Percentiles rank a stretch among this genome's conserved stretches.
Conservation (phyloP, 2,888 invertebrate genomes). For the Phanerotoma sp. region DNA sequence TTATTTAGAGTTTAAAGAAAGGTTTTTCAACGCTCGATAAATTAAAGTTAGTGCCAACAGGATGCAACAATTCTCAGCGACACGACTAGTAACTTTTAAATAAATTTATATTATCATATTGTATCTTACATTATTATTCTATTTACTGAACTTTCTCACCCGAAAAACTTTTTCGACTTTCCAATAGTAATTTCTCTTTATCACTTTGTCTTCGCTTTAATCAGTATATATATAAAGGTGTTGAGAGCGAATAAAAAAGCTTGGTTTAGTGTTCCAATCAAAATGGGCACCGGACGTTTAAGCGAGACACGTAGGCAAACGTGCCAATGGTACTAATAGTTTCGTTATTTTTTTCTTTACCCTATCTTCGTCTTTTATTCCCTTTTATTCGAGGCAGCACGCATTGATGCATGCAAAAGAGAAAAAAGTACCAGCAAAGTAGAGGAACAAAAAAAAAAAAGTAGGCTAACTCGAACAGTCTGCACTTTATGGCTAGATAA, state of each 20-base stretch:
- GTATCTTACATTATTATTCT: too few species aligned
- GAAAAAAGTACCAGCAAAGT: too few species aligned
- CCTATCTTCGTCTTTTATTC: slow-evolving; percentile 3
- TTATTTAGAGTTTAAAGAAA: background rate
- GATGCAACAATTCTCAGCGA: background rate
- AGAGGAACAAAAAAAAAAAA: too few species aligned
- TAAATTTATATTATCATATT: too few species aligned
- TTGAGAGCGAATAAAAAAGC: background rate
- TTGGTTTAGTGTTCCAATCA: slow-evolving; percentile 2
- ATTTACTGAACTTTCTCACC: too few species aligned
- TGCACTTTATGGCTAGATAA: background rate
- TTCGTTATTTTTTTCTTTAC: slow-evolving; percentile 31
- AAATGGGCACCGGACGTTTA: slow-evolving; percentile 4
- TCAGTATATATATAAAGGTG: slow-evolving; percentile 5
- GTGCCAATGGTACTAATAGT: slow-evolving; percentile 43
- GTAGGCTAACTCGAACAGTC: too few species aligned
- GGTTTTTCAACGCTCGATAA: background rate
- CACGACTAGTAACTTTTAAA: background rate
- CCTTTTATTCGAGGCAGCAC: background rate
- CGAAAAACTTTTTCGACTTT: too few species aligned
- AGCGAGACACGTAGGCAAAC: slow-evolving; percentile 33
- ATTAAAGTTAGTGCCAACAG: background rate
- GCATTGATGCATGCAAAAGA: too few species aligned
- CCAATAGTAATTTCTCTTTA: slow-evolving; percentile 1
- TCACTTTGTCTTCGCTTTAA: slow-evolving; percentile 1